Conservation (phyloP, 2,888 invertebrate genomes). For the Patella caerulea region DNA sequence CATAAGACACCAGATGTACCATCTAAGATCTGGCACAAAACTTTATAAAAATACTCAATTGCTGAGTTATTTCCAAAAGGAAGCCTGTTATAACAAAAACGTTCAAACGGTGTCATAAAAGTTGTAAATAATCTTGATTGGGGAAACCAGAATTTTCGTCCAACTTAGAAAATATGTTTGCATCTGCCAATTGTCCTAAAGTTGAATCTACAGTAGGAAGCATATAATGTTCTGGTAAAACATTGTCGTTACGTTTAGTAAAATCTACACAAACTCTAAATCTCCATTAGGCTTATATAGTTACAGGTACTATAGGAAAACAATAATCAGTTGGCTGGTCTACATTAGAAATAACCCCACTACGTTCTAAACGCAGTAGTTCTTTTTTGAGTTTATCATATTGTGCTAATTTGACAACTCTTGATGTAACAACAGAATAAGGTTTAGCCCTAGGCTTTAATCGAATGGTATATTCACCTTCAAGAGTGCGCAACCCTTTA, state of each 20-base stretch:
- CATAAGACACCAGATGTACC: constrained; percentile 30
- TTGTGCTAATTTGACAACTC: neutral
- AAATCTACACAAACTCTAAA: neutral
- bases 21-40: constrained; percentile 49
- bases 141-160: constrained; percentile 28
- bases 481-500: neutral
- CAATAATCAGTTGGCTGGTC: neutral
- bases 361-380: neutral
- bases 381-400: neutral
- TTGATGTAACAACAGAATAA: constrained; percentile 8
- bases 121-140: constrained; percentile 34
- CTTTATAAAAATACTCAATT: constrained; percentile 70
- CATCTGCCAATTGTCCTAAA: constrained; percentile 22
- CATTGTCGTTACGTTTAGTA: neutral
- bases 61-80: constrained; percentile 63
- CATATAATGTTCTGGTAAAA: neutral
- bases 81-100: constrained; percentile 37
- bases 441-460: neutral
- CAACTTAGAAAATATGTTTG: constrained; percentile 29
- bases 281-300: neutral
- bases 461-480: neutral
- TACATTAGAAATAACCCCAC: neutral
- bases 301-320: neutral
- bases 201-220: constrained; percentile 22
- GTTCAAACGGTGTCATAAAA: constrained; percentile 43